These are phyloP conservation scores for Eunapius fragilis DNA, from an alignment of 37 sponge, comb jelly and placozoan genomes.

Conservation along the genomic window DNA sequence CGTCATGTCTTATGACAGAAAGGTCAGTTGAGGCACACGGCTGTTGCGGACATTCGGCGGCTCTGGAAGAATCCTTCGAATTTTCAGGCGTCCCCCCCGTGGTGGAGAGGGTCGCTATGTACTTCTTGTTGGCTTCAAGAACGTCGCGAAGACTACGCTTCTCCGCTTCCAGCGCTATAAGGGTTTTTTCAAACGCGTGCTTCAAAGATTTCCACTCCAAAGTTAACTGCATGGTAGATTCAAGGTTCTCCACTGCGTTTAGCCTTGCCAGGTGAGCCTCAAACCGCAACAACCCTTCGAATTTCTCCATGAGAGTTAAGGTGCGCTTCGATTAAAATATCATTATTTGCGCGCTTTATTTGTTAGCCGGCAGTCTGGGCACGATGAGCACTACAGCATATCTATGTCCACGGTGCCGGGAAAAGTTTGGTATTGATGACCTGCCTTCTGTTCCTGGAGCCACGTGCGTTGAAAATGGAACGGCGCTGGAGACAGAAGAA, in stretches of 20 bases:
- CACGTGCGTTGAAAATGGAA: neutral
- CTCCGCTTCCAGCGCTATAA: neutral
- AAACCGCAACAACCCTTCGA: neutral
- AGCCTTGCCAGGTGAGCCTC: neutral
- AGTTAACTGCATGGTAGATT: neutral
- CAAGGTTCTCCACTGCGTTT: neutral
- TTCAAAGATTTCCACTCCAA: neutral
- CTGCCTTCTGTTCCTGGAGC: neutral
- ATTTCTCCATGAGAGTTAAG: neutral
- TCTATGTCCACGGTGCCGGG: conserved; percentile 18
- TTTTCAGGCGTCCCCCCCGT: neutral
- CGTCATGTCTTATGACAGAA: neutral
- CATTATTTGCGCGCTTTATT: neutral
- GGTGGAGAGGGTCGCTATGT: neutral
- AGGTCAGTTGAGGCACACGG: neutral
- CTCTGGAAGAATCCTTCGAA: neutral
- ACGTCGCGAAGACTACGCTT: neutral
- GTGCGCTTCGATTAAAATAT: neutral
- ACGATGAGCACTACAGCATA: neutral
- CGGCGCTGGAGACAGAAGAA: conserved; percentile 3
- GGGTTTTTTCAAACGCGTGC: neutral
- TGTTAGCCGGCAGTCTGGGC: neutral
- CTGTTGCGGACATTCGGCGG: neutral
- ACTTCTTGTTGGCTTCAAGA: neutral
- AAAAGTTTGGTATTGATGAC: neutral